Conservation (phyloP, 2,888 invertebrate genomes). For the Macroteleia sp. region DNA sequence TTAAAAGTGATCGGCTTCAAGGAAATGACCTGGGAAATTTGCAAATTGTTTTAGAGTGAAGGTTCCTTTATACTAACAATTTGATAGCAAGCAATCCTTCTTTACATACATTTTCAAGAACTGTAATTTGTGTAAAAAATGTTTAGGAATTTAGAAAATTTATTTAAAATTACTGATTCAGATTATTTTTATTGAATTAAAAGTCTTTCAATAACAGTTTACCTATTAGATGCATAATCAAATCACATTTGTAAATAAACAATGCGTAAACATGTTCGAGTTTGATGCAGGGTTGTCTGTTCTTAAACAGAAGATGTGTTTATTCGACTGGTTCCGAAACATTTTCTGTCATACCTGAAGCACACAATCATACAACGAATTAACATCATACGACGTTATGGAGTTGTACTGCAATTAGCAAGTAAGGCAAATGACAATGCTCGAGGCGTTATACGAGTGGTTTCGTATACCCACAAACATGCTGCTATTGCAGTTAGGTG, state of each 20-base stretch:
- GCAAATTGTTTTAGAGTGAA: slow-evolving; percentile 14
- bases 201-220: too few species aligned
- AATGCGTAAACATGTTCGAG: slow-evolving; percentile 18
- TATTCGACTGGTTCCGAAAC: slow-evolving; percentile 57
- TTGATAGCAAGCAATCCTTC: slow-evolving; percentile 45
- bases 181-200: too few species aligned
- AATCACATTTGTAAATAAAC: too few species aligned
- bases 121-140: too few species aligned
- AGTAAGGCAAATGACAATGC: slow-evolving; percentile 66
- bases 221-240: too few species aligned
- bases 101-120: too few species aligned
- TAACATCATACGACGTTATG: slow-evolving; percentile 62
- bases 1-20: slow-evolving; percentile 66
- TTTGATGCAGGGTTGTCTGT: slow-evolving; percentile 20
- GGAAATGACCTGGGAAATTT: slow-evolving; percentile 59
- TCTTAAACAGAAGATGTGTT: slow-evolving; percentile 48
- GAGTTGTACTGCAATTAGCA: slow-evolving; percentile 66
- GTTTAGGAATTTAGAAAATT: too few species aligned
- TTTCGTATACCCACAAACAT: slow-evolving; percentile 66
- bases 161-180: too few species aligned
- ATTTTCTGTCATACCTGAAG: slow-evolving; percentile 62
- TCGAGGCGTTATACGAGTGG: slow-evolving; percentile 65
- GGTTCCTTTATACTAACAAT: slow-evolving; percentile 41
- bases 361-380: slow-evolving; percentile 60
- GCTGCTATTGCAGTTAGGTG: slow-evolving; percentile 63